Percentiles rank a stretch among this genome's conserved stretches.
phyloP scores from a whole-genome alignment of 2,113 vertebrate species.

The Felis chaus region DNA sequence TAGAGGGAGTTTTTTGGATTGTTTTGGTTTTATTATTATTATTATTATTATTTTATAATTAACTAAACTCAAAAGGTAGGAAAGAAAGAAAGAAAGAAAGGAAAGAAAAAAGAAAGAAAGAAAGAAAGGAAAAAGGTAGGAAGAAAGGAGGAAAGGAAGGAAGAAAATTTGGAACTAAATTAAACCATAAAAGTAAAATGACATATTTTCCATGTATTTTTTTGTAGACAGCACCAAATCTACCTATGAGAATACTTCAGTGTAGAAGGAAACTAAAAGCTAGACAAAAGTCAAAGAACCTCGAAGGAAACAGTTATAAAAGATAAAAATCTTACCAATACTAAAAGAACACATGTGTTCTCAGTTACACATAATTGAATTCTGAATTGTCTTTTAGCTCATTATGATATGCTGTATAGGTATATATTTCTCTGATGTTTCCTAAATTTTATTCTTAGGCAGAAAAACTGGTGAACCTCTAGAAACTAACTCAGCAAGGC shows the following conservation, averaged over 20 bases:
- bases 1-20: not conserved
- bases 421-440: not conserved
- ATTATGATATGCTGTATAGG: not conserved
- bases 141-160: no score
- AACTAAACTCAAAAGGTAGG: not conserved
- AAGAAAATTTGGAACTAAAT: not conserved
- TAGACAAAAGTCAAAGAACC: not conserved
- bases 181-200: not conserved
- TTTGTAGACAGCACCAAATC: not conserved
- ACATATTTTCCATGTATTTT: not conserved
- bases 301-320: not conserved
- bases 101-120: no score
- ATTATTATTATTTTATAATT: not conserved
- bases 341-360: not conserved
- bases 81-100: no score
- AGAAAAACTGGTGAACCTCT: not conserved
- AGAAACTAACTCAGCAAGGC: not conserved
- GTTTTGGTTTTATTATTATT: not conserved
- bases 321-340: not conserved
- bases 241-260: not conserved
- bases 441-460: not conserved
- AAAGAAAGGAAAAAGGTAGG: no score
- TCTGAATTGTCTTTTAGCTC: not conserved
- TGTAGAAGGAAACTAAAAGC: not conserved
- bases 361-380: not conserved